Conservation (phyloP, 2,797 vertebrate species). For the Setipinna tenuifilis region DNA sequence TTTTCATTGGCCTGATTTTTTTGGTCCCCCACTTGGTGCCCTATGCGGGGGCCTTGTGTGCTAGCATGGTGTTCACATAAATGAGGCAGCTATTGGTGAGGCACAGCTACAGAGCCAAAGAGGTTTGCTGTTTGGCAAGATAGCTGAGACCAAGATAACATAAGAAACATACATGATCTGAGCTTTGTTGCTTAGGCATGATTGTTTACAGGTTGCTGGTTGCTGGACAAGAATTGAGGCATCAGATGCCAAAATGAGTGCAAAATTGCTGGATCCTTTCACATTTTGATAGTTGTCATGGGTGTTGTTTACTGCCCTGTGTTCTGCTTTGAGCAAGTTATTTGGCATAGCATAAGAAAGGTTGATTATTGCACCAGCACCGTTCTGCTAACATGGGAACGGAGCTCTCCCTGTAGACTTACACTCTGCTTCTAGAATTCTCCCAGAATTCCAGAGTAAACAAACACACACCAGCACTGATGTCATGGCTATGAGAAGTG, state of each 20-base stretch:
- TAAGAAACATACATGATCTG: neutral
- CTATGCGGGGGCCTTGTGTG: too few species aligned
- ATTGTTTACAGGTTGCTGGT: neutral
- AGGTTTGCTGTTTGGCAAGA: neutral
- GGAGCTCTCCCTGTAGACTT: constrained; percentile 25
- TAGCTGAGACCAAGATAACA: neutral
- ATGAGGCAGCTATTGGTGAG: too few species aligned
- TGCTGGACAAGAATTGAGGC: neutral
- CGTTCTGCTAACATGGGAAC: constrained; percentile 36
- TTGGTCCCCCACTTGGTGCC: too few species aligned
- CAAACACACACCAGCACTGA: constrained; percentile 37
- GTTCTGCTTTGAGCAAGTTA: neutral
- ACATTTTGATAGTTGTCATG: constrained; percentile 1
- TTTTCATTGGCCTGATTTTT: too few species aligned
- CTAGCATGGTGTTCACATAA: too few species aligned
- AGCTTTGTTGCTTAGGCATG: neutral
- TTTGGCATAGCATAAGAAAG: constrained; percentile 20
- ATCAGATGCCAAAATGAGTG: neutral
- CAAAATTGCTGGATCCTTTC: neutral
- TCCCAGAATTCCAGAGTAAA: constrained; percentile 34
- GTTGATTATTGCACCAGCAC: constrained; percentile 4
- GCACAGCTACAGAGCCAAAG: too few species aligned
- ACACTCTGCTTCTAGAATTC: constrained; percentile 42
- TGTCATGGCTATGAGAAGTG: constrained; percentile 1
- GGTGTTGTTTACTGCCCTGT: neutral